Conservation (phyloP, 1,140 invertebrate genomes). For the Condylostylus longicornis region DNA sequence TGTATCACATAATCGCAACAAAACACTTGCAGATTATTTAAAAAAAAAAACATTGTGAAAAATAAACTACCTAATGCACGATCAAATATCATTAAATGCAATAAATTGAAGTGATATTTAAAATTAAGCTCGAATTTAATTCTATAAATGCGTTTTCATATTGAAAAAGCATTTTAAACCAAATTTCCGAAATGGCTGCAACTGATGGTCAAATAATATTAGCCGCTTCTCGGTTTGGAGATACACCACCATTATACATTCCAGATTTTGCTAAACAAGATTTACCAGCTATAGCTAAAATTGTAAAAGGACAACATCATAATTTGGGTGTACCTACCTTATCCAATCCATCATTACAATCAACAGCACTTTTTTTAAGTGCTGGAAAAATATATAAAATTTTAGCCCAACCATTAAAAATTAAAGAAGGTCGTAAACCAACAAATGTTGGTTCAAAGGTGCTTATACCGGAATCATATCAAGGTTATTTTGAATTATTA, state of each 20-base stretch:
- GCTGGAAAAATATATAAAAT: constrained; percentile 72
- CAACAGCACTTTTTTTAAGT: constrained; percentile 67
- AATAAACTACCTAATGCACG: too few relatives aligned
- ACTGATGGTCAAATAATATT: constrained; percentile 71
- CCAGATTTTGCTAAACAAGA: constrained; percentile 51
- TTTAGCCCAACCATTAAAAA: constrained; percentile 76
- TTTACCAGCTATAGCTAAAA: constrained; percentile 72
- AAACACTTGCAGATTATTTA: too few relatives aligned
- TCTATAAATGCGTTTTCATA: too few relatives aligned
- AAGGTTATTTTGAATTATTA: constrained; percentile 84
- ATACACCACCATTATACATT: constrained; percentile 39
- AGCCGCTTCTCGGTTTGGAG: constrained; percentile 69
- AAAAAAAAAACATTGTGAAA: too few relatives aligned
- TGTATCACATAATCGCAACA: too few relatives aligned
- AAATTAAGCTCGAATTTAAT: too few relatives aligned
- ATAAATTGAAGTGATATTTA: too few relatives aligned
- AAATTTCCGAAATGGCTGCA: constrained; percentile 63
- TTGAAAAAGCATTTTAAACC: too few relatives aligned
- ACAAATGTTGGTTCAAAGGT: constrained; percentile 62
- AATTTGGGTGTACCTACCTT: constrained; percentile 72
- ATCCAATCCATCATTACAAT: constrained; percentile 65
- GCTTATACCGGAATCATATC: constrained; percentile 76
- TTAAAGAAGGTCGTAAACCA: constrained; percentile 63
- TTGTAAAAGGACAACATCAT: constrained; percentile 83
- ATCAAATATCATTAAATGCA: too few relatives aligned